Evolutionary conservation across 2,113 vertebrate species (phyloP).

Genomic region (Sylvilagus bachmani): DNA sequence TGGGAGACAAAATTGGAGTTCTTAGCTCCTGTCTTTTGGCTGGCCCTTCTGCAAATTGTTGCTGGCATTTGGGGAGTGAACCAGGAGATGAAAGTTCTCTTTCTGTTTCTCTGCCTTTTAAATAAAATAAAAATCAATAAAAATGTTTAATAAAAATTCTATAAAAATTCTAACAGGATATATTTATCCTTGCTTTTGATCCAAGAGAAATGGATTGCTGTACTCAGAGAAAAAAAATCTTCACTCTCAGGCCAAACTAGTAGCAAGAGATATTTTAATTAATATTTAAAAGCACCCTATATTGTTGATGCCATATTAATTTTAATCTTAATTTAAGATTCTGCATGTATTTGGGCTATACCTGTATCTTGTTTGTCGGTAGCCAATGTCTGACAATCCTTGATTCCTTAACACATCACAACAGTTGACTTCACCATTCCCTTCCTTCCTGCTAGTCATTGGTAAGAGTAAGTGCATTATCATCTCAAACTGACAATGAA

Average conservation of each 20-base stretch:
- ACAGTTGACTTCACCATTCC: not conserved
- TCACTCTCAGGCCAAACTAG: not conserved
- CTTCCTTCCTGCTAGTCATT: not conserved
- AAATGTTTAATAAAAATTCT: no score
- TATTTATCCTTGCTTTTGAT: not conserved
- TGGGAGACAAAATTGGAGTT: no score
- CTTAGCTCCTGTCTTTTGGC: no score
- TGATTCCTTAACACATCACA: not conserved
- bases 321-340: slow-evolving; percentile 12
- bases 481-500: not conserved
- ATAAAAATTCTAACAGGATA: not conserved
- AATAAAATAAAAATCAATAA: no score
- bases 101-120: no score
- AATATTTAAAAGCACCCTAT: not conserved
- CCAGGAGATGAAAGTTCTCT: no score
- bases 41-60: no score
- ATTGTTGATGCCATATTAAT: not conserved
- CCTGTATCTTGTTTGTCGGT: not conserved
- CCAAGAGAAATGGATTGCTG: not conserved
- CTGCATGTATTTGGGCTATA: not conserved
- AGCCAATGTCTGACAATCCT: not conserved
- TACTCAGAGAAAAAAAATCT: not conserved
- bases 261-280: not conserved
- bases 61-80: no score
- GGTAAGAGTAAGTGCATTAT: not conserved